Base-by-base conservation (phyloP, 2,888 invertebrate genomes). In the Polyommatus icarus region DNA sequence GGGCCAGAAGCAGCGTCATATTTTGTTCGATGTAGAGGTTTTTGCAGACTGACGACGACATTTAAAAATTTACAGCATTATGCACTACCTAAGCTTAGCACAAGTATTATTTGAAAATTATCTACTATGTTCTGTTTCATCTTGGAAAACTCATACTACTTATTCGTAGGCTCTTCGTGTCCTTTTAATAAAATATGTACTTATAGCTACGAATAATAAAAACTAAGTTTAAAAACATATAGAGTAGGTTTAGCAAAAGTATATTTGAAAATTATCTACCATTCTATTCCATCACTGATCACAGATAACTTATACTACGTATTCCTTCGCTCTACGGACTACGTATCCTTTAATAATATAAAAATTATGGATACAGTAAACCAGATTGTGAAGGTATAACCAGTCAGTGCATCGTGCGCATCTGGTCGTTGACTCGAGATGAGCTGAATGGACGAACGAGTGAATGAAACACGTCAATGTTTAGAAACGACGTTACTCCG, bases 361-460 rank as follows among this genome's bases (percentile, higher is more conserved):
- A 46, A 8, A 73, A 73, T 73, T 24, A 54, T 73, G 18, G 20
- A 72, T 50, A 20, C 54, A 50, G 46, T 54, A 54, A 75, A 50
- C 75, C 4, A 75, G 73, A 71, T 75, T 40, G 18, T 46, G 8
- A 50, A 36, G 24, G 24, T 40, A 46, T 59, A 80, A 80, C 82
- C 77, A 77, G 82, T 82, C 82, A 76, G 50, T 79, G 80, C 81
- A 81, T 80, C 78, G 75, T 59, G 77, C 77, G 78, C 81, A 80
- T 80, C 81, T 80, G 84, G 83, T 83, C 83, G 80, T 59, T 81
- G 82, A 82, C 83, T 79, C 79, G 81, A 82, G 82, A 82, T 83
- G 83, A 81, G 81, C 80, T 71, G 78, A 80, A 79, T 86, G 84
- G 84, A 86, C 84, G 85, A 84, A 84, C 83, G 85, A 61, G 24